Base-by-base conservation (phyloP, 2,888 invertebrate genomes). In the Yponomeuta cagnagella region DNA sequence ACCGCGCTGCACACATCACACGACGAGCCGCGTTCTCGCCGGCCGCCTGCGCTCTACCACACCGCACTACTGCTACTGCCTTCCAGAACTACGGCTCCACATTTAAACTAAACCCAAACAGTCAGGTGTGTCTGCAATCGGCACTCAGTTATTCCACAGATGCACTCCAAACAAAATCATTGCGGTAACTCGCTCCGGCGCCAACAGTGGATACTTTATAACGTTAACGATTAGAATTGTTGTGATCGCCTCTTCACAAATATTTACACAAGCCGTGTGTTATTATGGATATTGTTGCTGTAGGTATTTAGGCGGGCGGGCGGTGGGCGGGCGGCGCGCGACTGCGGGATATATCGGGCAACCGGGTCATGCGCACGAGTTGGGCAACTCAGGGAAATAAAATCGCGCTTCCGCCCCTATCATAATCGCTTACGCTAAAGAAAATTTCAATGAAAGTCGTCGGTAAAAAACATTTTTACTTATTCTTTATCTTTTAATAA, bases 181-280 rank as follows among this genome's bases (percentile, higher is more conserved):
- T 5, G 52, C 52, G 52, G 15, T 15, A 12, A 10, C 10, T 12
- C 48, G 3, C 48, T 2, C 52, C 15, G 52, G 52, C 52, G 52
- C 52, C 52, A 12, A 15, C 12, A 58, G 52, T 15, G 52, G 52
- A 10, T 12, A 58, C 15, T 58, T 15, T 0, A 58, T 68, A 30
- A 10, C 48, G 30, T 68, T 31, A 73, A 30, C 31, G 12, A 58
- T 52, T n/a, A 31, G 48, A 23, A 63, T 48, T 76, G 75, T 77
- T 78, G 73, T 77, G 76, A 77, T 74, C 70, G 72, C 71, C 73
- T 74, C 67, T 66, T 70, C 70, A 71, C 71, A 73, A 76, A 75
- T 74, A 76, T 75, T 77, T 74, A 71, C 72, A 72, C 70, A 72
- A 71, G 52, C 71, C 70, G 69, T 70, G 71, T 73, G 69, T 71